Conservation (phyloP, 1,140 invertebrate genomes). For the Orussus abietinus region DNA sequence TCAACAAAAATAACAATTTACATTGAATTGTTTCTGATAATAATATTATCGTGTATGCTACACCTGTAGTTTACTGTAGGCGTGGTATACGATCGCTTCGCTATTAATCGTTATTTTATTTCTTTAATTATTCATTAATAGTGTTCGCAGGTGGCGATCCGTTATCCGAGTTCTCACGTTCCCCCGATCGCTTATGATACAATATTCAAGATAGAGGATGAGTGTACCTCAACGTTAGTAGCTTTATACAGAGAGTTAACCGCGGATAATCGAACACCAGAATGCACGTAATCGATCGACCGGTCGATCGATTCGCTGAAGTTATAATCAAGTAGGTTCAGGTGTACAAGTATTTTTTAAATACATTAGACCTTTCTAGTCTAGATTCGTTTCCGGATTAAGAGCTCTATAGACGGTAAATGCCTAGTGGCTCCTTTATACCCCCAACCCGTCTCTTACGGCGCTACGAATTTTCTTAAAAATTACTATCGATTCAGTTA, state of each 20-base stretch:
- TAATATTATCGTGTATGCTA: slow-evolving; percentile 53
- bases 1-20: slow-evolving; percentile 57
- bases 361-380: no score
- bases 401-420: no score
- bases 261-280: no score
- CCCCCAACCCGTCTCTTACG: slow-evolving; percentile 5
- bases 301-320: no score
- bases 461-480: slow-evolving; percentile 11
- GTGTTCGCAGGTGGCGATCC: slow-evolving; percentile 36
- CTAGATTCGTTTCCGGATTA: no score
- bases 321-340: no score
- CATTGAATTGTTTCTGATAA: slow-evolving; percentile 53
- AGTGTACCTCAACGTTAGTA: slow-evolving; percentile 29
- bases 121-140: slow-evolving; percentile 40
- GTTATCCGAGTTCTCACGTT: slow-evolving; percentile 9
- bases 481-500: slow-evolving; percentile 10
- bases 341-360: no score
- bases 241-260: slow-evolving; percentile 38
- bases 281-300: no score
- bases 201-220: slow-evolving; percentile 25
- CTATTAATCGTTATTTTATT: slow-evolving; percentile 40
- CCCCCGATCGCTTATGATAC: slow-evolving; percentile 12
- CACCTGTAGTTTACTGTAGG: slow-evolving; percentile 47
- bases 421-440: no score
- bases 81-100: slow-evolving; percentile 48